Percentiles rank a stretch among this genome's conserved stretches.
Evolutionary conservation across 2,888 invertebrate species (phyloP).

Genomic region (Meteorus cinctellus): DNA sequence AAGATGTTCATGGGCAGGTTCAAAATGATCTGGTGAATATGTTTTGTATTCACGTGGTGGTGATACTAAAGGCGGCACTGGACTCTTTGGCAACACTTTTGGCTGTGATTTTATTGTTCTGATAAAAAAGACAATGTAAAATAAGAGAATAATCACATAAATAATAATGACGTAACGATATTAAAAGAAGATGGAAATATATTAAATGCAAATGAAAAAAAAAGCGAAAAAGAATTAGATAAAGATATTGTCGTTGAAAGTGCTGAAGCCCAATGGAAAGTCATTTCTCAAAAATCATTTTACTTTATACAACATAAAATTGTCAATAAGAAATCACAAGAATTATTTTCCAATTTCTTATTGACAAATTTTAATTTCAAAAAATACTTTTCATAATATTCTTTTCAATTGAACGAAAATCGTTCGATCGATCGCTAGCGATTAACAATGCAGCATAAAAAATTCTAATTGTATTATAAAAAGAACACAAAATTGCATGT

Average conservation of each 20-base stretch:
- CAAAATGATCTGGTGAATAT: conserved; percentile 58
- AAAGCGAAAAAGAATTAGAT: not conserved
- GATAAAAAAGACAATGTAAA: conserved; percentile 31
- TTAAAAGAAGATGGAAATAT: not conserved
- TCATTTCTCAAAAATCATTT: not conserved
- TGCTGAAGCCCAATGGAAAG: conserved; percentile 18
- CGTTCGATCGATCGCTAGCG: too few species aligned
- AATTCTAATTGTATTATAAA: not conserved
- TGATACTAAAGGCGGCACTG: conserved; percentile 61
- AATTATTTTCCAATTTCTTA: too few species aligned
- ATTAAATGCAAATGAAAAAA: not conserved
- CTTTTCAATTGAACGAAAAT: too few species aligned
- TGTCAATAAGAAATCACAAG: too few species aligned
- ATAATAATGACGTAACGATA: not conserved
- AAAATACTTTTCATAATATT: too few species aligned
- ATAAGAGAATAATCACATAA: conserved; percentile 35
- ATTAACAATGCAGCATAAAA: too few species aligned
- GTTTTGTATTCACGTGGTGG: conserved; percentile 59
- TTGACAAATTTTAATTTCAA: too few species aligned
- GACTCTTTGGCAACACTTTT: conserved; percentile 69
- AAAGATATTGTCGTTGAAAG: not conserved
- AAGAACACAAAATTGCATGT: conserved; percentile 7
- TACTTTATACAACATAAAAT: not conserved
- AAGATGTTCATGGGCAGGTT: conserved; percentile 64
- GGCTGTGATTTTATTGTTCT: conserved; percentile 62